A percentile compares a stretch with the other conserved stretches of the same genome.
phyloP scores from a whole-genome alignment of 2,113 vertebrate species.

The Sorex fumeus region DNA sequence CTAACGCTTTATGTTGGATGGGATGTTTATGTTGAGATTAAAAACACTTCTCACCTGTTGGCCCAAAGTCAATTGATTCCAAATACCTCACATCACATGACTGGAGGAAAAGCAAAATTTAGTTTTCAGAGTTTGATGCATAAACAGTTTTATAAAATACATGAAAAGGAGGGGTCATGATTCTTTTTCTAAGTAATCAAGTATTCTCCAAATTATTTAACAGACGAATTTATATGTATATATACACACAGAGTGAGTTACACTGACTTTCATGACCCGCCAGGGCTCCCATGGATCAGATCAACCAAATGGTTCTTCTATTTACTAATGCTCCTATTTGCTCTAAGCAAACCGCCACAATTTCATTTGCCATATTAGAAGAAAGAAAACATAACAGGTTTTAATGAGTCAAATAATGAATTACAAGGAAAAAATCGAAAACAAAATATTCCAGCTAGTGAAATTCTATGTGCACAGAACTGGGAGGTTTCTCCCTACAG shows the following conservation, averaged over 20 bases:
- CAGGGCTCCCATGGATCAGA: not conserved
- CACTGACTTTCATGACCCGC: not conserved
- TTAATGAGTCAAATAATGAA: slow-evolving; percentile 50
- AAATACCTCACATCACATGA: slow-evolving; percentile 47
- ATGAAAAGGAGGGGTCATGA: slow-evolving; percentile 38
- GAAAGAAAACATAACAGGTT: not conserved
- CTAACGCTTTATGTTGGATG: not conserved
- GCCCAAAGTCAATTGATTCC: not conserved
- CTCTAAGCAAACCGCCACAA: slow-evolving; percentile 56
- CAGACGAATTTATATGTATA: slow-evolving; percentile 19
- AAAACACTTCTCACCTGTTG: not conserved
- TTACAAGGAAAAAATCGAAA: slow-evolving; percentile 17
- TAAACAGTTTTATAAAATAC: slow-evolving; percentile 45
- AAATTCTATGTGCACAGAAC: not conserved
- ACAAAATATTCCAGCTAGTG: slow-evolving; percentile 2
- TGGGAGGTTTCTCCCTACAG: not conserved
- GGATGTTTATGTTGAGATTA: slow-evolving; percentile 11
- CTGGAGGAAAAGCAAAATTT: slow-evolving; percentile 34
- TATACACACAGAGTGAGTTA: not conserved
- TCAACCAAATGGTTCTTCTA: slow-evolving; percentile 14
- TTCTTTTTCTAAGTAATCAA: slow-evolving; percentile 46
- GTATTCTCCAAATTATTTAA: slow-evolving; percentile 44
- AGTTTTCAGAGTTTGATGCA: slow-evolving; percentile 24
- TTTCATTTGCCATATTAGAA: slow-evolving; percentile 2
- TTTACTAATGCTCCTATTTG: not conserved